Conservation (phyloP, 2,113 vertebrate species). For the Tringa solitaria region DNA sequence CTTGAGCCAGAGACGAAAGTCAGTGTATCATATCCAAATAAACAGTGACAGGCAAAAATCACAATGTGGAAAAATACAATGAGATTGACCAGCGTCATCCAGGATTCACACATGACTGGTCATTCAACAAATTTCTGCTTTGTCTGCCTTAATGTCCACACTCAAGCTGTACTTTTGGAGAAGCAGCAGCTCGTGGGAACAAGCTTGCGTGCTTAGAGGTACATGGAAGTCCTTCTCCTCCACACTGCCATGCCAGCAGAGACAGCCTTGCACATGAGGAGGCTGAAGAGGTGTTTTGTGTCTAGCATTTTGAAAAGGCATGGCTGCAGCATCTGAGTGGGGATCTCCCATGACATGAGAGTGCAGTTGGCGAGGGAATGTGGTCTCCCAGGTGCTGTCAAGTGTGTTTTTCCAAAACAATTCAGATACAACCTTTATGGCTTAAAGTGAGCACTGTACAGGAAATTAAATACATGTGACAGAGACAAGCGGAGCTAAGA, state of each 20-base stretch:
- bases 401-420: conserved; percentile 18
- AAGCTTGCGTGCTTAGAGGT: not conserved
- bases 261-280: not conserved
- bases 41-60: not conserved
- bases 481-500: conserved; percentile 7
- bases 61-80: not conserved
- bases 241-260: not conserved
- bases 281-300: not conserved
- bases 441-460: not conserved
- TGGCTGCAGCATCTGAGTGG: not conserved
- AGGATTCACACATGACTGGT: not conserved
- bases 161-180: not conserved
- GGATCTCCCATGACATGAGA: not conserved
- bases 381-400: not conserved
- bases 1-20: not conserved
- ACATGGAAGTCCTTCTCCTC: not conserved
- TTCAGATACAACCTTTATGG: not conserved
- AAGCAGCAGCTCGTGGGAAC: not conserved
- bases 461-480: conserved; percentile 57
- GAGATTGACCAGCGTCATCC: not conserved
- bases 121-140: not conserved
- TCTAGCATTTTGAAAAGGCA: not conserved
- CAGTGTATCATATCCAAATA: not conserved
- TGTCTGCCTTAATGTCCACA: not conserved
- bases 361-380: not conserved